These are phyloP conservation scores for Watsonalla binaria DNA, from an alignment of 2,888 invertebrate genomes.

Conservation along the genomic window DNA sequence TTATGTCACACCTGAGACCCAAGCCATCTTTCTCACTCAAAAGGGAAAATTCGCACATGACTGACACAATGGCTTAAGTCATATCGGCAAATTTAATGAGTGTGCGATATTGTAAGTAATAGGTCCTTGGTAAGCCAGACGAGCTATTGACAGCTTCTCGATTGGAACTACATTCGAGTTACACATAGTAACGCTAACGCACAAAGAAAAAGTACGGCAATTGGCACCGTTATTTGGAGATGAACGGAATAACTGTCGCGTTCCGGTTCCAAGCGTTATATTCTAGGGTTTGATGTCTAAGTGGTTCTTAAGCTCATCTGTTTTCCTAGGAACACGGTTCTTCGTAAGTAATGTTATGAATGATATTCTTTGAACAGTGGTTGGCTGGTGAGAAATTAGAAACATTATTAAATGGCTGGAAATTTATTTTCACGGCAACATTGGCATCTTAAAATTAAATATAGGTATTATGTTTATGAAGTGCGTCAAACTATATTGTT, in stretches of 20 bases:
- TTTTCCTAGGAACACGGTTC: constrained; percentile 9
- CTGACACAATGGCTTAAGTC: no score
- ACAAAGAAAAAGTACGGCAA: constrained; percentile 67
- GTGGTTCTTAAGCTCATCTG: constrained; percentile 20
- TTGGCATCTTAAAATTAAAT: no score
- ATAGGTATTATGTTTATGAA: no score
- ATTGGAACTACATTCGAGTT: constrained; percentile 17
- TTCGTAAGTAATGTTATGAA: neutral
- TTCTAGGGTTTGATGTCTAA: constrained; percentile 30
- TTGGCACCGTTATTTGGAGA: constrained; percentile 58
- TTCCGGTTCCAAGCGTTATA: constrained; percentile 52
- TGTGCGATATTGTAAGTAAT: no score
- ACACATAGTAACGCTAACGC: constrained; percentile 27
- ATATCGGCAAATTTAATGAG: no score
- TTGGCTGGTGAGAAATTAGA: no score
- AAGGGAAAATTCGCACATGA: no score
- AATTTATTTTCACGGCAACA: no score
- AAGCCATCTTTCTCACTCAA: no score
- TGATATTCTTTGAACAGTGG: neutral
- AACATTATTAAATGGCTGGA: no score
- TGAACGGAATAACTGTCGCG: constrained; percentile 62
- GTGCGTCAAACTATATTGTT: no score
- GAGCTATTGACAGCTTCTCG: constrained; percentile 4
- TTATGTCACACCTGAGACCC: no score
- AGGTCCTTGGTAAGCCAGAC: neutral